phyloP scores from a whole-genome alignment of 2,888 invertebrate genomes.

The Baronia brevicornis region DNA sequence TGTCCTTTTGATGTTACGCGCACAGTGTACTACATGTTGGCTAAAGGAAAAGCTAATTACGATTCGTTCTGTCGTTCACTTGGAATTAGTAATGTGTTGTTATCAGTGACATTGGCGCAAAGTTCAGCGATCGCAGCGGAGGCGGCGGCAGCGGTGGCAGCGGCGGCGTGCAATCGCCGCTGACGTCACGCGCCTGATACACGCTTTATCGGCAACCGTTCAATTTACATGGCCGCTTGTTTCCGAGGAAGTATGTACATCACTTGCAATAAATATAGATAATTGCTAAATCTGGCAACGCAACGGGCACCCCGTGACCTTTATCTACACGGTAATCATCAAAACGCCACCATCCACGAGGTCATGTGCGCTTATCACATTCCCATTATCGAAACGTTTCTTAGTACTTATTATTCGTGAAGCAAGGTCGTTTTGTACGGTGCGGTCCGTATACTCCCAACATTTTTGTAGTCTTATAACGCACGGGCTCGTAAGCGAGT shows the following conservation, averaged over 20 bases:
- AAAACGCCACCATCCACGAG: slow-evolving; percentile 10
- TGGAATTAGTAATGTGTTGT: slow-evolving; percentile 44
- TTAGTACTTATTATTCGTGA: slow-evolving; percentile 13
- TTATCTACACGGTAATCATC: slow-evolving; percentile 11
- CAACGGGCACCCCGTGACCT: slow-evolving; percentile 11
- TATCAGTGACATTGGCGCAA: slow-evolving; percentile 60
- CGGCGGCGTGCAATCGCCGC: slow-evolving; percentile 34
- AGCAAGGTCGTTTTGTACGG: slow-evolving; percentile 15
- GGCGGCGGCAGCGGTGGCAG: slow-evolving; percentile 21
- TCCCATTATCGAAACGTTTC: slow-evolving; percentile 6
- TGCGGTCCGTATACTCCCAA: slow-evolving; percentile 22
- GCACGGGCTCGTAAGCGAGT: slow-evolving; percentile 28
- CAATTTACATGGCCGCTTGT: slow-evolving; percentile 24
- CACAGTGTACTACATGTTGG: neutral
- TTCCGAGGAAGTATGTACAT: slow-evolving; percentile 15
- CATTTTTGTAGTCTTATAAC: slow-evolving; percentile 27
- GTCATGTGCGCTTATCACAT: slow-evolving; percentile 9
- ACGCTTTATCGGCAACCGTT: slow-evolving; percentile 38
- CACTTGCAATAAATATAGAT: slow-evolving; percentile 10
- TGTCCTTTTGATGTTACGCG: no score
- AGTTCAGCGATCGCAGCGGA: slow-evolving; percentile 46
- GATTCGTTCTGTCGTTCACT: slow-evolving; percentile 26
- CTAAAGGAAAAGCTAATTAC: slow-evolving; percentile 13
- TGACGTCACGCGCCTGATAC: slow-evolving; percentile 61
- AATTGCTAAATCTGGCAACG: slow-evolving; percentile 2